A percentile compares a stretch with the other conserved stretches of the same genome.
Evolutionary conservation across 2,888 invertebrate species (phyloP).

Genomic region (Xestia xanthographa): DNA sequence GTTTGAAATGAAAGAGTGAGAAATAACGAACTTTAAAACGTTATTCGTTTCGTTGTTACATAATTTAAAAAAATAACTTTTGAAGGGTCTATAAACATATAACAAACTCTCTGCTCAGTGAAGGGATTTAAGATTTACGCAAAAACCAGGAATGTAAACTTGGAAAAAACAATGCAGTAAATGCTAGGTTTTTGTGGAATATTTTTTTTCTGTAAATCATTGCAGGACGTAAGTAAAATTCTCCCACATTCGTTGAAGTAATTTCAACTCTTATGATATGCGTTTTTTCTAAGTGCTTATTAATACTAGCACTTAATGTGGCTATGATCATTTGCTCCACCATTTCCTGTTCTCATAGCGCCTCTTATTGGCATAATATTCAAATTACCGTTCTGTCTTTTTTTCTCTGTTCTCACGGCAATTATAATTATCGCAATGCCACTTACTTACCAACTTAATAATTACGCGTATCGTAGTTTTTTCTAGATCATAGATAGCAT

Average conservation of each 20-base stretch:
- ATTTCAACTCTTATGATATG: no score
- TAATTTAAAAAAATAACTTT: no score
- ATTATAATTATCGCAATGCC: slow-evolving; percentile 44
- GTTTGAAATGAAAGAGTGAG: not conserved
- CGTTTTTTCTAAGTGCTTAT: not conserved
- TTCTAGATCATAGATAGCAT: slow-evolving; percentile 37
- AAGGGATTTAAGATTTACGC: no score
- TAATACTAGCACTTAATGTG: not conserved
- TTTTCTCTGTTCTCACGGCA: slow-evolving; percentile 55
- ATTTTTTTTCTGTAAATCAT: no score
- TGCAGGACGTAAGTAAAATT: not conserved
- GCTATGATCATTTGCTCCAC: slow-evolving; percentile 10
- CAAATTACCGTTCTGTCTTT: slow-evolving; percentile 29
- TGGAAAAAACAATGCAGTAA: no score
- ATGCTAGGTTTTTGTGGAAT: no score
- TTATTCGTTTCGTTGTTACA: no score
- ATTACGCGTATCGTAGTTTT: slow-evolving; percentile 43
- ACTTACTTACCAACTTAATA: slow-evolving; percentile 17
- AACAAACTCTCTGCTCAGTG: no score
- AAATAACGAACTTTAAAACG: not conserved
- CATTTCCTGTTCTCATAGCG: slow-evolving; percentile 15
- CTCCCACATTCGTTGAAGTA: not conserved
- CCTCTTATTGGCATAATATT: slow-evolving; percentile 20
- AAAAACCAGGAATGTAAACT: no score
- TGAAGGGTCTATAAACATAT: no score